A percentile compares a stretch with the other conserved stretches of the same genome.
These are phyloP conservation scores for Fragum whitleyi DNA, from an alignment of 2,888 invertebrate genomes.

Conservation along the genomic window DNA sequence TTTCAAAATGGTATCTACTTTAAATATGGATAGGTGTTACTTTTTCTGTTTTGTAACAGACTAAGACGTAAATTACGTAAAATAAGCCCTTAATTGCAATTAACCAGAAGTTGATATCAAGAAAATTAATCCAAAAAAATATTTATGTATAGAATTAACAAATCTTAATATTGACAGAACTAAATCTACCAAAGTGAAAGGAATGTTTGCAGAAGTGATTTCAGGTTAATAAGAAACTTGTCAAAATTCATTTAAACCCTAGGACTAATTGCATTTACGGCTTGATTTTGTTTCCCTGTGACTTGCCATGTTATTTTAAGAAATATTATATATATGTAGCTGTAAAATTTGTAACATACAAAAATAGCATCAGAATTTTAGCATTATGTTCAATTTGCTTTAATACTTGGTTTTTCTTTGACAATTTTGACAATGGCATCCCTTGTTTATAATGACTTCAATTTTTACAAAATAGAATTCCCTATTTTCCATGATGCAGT, in stretches of 20 bases:
- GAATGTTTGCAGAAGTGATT: conserved; percentile 15
- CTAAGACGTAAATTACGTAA: not conserved
- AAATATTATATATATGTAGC: no score
- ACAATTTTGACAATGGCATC: no score
- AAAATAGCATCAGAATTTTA: no score
- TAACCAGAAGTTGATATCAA: not conserved
- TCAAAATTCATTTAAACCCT: conserved; percentile 36
- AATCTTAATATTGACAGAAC: not conserved
- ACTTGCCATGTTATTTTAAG: conserved; percentile 3
- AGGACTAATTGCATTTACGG: conserved; percentile 24
- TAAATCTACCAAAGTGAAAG: conserved; percentile 16
- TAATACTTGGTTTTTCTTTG: no score
- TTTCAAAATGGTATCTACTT: no score
- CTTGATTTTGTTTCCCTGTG: not conserved
- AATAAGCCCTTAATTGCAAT: conserved; percentile 7
- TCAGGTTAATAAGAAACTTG: conserved; percentile 22
- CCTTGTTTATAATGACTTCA: no score
- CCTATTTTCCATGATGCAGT: no score
- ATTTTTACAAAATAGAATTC: no score
- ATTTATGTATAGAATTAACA: conserved; percentile 13
- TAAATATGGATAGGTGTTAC: no score
- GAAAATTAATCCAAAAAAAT: conserved; percentile 8
- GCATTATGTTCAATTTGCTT: no score
- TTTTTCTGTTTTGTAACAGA: no score
- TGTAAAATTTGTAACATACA: no score